Evolutionary conservation across 2,888 invertebrate species (phyloP).

Genomic region (Lepas anatifera): DNA sequence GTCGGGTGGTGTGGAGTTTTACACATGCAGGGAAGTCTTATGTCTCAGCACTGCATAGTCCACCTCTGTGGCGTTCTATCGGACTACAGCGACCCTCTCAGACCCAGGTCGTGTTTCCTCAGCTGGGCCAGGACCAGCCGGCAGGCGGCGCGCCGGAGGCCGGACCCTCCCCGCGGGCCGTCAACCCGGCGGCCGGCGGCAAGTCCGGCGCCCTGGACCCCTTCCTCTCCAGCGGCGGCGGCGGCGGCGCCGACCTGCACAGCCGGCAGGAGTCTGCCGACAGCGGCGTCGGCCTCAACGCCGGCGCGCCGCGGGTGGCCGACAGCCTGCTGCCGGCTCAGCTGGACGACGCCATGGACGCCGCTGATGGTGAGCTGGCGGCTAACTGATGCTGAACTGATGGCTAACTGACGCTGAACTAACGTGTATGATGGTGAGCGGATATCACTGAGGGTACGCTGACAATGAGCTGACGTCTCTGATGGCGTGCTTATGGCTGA

Average conservation of each 20-base stretch:
- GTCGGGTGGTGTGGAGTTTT: too few relatives aligned
- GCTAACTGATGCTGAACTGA: too few relatives aligned
- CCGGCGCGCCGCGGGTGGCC: constrained; percentile 71
- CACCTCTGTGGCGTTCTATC: too few relatives aligned
- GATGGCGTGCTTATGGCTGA: too few relatives aligned
- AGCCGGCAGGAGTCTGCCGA: constrained; percentile 89
- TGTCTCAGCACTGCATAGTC: too few relatives aligned
- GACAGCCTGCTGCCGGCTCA: constrained; percentile 63
- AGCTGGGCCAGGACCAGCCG: neutral
- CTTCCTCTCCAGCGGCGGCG: constrained; percentile 28
- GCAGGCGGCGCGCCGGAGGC: neutral
- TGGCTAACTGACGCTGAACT: too few relatives aligned
- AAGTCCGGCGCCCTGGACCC: constrained; percentile 14
- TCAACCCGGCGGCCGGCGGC: neutral
- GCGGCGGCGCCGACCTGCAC: constrained; percentile 52
- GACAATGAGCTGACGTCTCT: too few relatives aligned
- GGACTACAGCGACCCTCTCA: too few relatives aligned
- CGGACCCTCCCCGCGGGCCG: neutral
- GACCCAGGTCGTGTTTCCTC: neutral
- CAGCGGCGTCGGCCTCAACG: constrained; percentile 65
- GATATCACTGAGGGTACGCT: too few relatives aligned
- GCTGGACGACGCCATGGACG: constrained; percentile 27
- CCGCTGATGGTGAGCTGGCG: neutral
- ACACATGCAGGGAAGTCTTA: too few relatives aligned
- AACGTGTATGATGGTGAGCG: too few relatives aligned